A percentile compares a stretch with the other conserved stretches of the same genome.
Evolutionary conservation across 2,797 vertebrate species (phyloP).

Genomic region (Limosa lapponica): DNA sequence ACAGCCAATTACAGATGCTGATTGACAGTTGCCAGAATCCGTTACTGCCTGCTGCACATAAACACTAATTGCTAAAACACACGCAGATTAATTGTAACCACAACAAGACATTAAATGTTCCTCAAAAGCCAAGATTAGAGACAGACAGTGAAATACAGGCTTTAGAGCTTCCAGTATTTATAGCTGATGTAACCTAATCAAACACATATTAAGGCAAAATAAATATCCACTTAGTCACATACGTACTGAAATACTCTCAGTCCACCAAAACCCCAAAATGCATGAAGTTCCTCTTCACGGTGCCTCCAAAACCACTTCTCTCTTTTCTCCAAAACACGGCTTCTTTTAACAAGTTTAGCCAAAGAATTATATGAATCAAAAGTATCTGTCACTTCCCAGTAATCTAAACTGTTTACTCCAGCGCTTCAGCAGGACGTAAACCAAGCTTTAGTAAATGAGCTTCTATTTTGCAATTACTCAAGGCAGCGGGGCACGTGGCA

Average conservation of each 20-base stretch:
- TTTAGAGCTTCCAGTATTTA: conserved; percentile 43
- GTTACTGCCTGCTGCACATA: background rate
- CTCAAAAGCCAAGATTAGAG: conserved; percentile 60
- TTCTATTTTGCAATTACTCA: background rate
- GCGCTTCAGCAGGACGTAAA: background rate
- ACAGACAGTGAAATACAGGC: background rate
- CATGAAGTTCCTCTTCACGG: background rate
- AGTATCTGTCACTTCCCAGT: conserved; percentile 14
- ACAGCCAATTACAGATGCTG: conserved; percentile 11
- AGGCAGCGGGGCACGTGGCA: background rate
- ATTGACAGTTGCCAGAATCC: conserved; percentile 26
- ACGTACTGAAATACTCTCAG: background rate
- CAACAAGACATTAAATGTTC: conserved; percentile 48
- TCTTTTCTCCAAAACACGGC: background rate
- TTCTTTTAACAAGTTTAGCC: background rate
- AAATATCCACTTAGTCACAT: conserved; percentile 56
- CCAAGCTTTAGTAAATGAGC: background rate
- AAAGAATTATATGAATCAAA: conserved; percentile 3
- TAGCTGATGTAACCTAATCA: conserved; percentile 54
- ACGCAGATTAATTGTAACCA: conserved; percentile 57
- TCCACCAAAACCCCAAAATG: background rate
- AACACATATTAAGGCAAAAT: conserved; percentile 58
- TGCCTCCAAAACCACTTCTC: conserved; percentile 4
- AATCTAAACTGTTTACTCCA: conserved; percentile 44
- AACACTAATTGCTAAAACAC: conserved; percentile 57